Conservation (phyloP, 2,888 invertebrate genomes). For the Deilephila elpenor region DNA sequence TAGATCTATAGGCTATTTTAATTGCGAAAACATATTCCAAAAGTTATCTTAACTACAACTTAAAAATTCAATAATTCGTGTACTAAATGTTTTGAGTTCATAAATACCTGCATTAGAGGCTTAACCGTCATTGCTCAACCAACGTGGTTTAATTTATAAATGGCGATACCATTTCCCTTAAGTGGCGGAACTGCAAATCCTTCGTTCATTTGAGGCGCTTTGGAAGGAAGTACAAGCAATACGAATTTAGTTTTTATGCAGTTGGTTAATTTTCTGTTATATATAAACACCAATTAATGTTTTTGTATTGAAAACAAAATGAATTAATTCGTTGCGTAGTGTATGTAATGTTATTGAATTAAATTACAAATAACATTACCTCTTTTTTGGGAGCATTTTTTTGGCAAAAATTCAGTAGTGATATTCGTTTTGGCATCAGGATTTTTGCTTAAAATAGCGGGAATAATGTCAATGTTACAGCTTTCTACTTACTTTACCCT, state of each 20-base stretch:
- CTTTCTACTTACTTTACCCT: background rate
- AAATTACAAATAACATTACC: background rate
- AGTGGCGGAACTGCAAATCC: constrained; percentile 15
- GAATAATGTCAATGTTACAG: too few species aligned
- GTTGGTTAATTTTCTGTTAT: too few species aligned
- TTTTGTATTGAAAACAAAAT: background rate
- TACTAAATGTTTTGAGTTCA: background rate
- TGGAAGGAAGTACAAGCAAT: constrained; percentile 41
- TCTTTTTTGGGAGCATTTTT: too few species aligned
- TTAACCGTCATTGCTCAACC: background rate
- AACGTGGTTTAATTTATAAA: background rate
- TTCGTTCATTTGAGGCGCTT: background rate
- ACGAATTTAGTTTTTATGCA: background rate
- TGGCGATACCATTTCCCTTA: constrained; percentile 16
- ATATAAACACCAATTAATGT: background rate
- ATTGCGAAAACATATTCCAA: too few species aligned
- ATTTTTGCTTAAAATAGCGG: too few species aligned
- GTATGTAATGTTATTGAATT: background rate
- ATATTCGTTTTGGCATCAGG: too few species aligned
- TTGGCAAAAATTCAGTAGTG: too few species aligned
- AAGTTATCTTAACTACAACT: too few species aligned
- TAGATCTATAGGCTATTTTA: too few species aligned
- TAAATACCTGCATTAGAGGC: background rate
- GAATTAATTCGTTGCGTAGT: background rate
- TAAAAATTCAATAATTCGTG: background rate